Base-by-base conservation (phyloP, 2,797 vertebrate species). In the Hylomyscus alleni region DNA sequence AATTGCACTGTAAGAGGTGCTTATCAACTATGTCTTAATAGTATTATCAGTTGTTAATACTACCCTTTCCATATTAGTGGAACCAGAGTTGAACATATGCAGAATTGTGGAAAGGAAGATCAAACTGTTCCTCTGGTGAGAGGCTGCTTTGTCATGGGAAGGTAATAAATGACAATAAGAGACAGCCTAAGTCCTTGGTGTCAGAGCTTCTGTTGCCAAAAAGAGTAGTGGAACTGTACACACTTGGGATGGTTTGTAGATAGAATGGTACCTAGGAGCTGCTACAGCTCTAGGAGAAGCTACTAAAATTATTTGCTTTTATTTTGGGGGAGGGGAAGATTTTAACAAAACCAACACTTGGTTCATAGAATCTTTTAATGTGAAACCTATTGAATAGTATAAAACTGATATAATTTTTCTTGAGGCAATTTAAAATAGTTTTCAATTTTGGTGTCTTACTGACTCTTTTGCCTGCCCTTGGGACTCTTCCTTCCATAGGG, bases 341-440 rank as follows among this genome's bases (percentile, higher is more conserved):
- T 65, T 83, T 85, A 97, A 90, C n/a, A 80, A 94, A 12, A 22
- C 12, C 7, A 87, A 44, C 50, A 24, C 29, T n/a, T 13, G 80
- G 34, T 52, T 80, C 50, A 26, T 24, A 10, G 44, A 83, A 5
- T 1, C 11, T 93, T 97, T 96, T 24, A 80, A 26, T 91, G 76
- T 44, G 8, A 73, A 2, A 44, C 10, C 44, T 67, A 81, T 13
- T 76, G 24, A 89, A 3, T 81, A 29, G 2, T 82, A 73, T 83
- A 93, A 94, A 13, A 50, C 6, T n/a, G 72, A 29, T n/a, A 3
- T 29, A 94, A 94, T 52, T 89, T 89, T 91, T 81, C 24, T 50
- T 81, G 90, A 89, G 0, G 78, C 60, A 58, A 72, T 67, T 15
- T 15, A 72, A 40, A 76, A 84, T 34, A 26, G 3, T 31, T 56